A percentile compares a stretch with the other conserved stretches of the same genome.
Evolutionary conservation across 2,797 vertebrate species (phyloP).

Genomic region (Protosalanx chinensis): DNA sequence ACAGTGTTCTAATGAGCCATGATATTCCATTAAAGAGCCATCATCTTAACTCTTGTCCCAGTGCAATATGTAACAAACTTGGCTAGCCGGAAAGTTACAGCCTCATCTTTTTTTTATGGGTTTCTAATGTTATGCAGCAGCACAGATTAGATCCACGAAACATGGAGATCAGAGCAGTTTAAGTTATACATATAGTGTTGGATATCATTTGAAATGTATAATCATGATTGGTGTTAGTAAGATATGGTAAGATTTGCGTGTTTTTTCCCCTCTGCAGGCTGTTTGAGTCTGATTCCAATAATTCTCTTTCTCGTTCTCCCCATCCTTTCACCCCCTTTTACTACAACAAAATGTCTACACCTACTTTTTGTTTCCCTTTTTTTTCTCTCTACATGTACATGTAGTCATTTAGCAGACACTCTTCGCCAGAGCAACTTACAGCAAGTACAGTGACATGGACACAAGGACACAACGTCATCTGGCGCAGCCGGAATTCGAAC

Average conservation of each 20-base stretch:
- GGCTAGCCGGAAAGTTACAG: slow-evolving; percentile 8
- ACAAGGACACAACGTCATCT: too few species aligned
- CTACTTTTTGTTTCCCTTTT: slow-evolving; percentile 22
- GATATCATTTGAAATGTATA: not conserved
- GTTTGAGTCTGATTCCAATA: slow-evolving; percentile 3
- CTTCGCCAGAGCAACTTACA: too few species aligned
- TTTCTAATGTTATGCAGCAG: not conserved
- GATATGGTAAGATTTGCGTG: not conserved
- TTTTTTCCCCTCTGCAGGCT: too few species aligned
- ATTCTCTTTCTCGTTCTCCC: slow-evolving; percentile 4
- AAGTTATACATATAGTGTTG: not conserved
- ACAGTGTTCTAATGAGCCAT: slow-evolving; percentile 12
- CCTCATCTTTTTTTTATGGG: not conserved
- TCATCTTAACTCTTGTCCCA: slow-evolving; percentile 11
- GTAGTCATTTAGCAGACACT: too few species aligned
- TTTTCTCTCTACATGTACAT: not conserved
- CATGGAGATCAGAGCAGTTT: not conserved
- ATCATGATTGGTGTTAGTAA: not conserved
- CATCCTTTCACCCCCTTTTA: slow-evolving; percentile 24
- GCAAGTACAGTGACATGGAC: too few species aligned
- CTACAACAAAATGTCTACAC: too few species aligned
- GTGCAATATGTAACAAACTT: not conserved
- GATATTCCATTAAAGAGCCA: slow-evolving; percentile 12
- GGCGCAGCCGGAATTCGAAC: too few species aligned
- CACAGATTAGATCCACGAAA: not conserved